Evolutionary conservation across 2,888 invertebrate species (phyloP).

Genomic region (Archips xylosteana): DNA sequence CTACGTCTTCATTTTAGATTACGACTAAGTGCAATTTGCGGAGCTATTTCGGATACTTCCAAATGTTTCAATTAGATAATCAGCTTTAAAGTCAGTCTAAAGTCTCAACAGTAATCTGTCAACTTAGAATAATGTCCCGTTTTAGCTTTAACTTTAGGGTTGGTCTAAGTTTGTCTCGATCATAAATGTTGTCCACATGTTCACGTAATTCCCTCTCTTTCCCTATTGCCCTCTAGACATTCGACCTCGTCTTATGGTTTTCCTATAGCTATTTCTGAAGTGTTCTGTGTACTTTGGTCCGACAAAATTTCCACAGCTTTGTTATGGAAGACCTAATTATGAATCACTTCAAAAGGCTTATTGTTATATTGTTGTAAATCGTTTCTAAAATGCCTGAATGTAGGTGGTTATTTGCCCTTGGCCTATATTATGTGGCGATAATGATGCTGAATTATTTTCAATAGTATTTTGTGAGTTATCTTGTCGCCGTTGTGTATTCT

Average conservation of each 20-base stretch:
- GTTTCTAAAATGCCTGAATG: slow-evolving; percentile 2
- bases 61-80: slow-evolving; percentile 21
- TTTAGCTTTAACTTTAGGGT: background rate
- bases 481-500: background rate
- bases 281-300: slow-evolving; percentile 44
- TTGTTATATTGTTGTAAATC: slow-evolving; percentile 10
- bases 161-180: background rate
- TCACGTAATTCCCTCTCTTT: slow-evolving; percentile 51
- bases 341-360: background rate
- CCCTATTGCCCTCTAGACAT: slow-evolving; percentile 75
- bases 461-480: background rate
- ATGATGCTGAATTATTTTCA: background rate
- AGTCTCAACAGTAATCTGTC: background rate
- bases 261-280: slow-evolving; percentile 19
- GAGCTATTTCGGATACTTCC: background rate
- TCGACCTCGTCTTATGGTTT: slow-evolving; percentile 57
- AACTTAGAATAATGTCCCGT: background rate
- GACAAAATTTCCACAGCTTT: slow-evolving; percentile 3
- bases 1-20: slow-evolving; percentile 9
- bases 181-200: background rate
- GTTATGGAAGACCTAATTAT: slow-evolving; percentile 5
- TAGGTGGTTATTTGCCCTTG: slow-evolving; percentile 4
- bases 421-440: background rate
- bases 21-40: slow-evolving; percentile 4
- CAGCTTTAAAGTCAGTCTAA: background rate